phyloP scores from a whole-genome alignment of 2,888 invertebrate genomes.

The Hyposoter dolosus region DNA sequence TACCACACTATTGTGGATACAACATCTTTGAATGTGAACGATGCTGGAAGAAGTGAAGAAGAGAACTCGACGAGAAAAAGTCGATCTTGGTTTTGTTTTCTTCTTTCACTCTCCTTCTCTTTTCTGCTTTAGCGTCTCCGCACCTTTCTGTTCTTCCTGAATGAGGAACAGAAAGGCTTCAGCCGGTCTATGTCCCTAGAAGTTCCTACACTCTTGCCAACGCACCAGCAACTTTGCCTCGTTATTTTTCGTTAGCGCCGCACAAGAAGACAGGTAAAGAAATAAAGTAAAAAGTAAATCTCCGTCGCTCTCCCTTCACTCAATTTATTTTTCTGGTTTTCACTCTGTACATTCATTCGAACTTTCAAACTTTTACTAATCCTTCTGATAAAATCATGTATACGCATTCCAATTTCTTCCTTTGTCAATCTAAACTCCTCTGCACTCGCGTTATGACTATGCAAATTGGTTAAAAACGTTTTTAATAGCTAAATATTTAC shows the following conservation, averaged over 20 bases:
- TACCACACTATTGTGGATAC: slow-evolving; percentile 23
- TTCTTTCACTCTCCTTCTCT: slow-evolving; percentile 15
- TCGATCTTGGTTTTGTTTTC: slow-evolving; percentile 24
- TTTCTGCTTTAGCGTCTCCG: not conserved
- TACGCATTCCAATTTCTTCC: not conserved
- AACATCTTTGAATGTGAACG: slow-evolving; percentile 29
- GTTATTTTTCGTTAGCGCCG: slow-evolving; percentile 57
- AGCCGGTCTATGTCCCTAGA: slow-evolving; percentile 27
- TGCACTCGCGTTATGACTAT: too few relatives aligned
- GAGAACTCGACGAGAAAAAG: slow-evolving; percentile 48
- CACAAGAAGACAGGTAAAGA: slow-evolving; percentile 18
- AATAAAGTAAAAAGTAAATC: slow-evolving; percentile 34
- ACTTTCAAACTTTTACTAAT: not conserved
- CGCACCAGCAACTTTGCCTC: slow-evolving; percentile 59
- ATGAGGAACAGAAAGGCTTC: slow-evolving; percentile 1
- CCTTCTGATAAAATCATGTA: not conserved
- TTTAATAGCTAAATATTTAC: not conserved
- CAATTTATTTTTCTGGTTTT: slow-evolving; percentile 19
- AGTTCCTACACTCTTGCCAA: slow-evolving; percentile 57
- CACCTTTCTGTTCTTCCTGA: not conserved
- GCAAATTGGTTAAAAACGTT: not conserved
- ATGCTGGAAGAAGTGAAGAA: slow-evolving; percentile 35
- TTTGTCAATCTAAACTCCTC: not conserved
- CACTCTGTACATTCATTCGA: not conserved
- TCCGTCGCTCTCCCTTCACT: slow-evolving; percentile 47